These are phyloP conservation scores for Ophion ellenae DNA, from an alignment of 2,888 invertebrate genomes.

Conservation along the genomic window DNA sequence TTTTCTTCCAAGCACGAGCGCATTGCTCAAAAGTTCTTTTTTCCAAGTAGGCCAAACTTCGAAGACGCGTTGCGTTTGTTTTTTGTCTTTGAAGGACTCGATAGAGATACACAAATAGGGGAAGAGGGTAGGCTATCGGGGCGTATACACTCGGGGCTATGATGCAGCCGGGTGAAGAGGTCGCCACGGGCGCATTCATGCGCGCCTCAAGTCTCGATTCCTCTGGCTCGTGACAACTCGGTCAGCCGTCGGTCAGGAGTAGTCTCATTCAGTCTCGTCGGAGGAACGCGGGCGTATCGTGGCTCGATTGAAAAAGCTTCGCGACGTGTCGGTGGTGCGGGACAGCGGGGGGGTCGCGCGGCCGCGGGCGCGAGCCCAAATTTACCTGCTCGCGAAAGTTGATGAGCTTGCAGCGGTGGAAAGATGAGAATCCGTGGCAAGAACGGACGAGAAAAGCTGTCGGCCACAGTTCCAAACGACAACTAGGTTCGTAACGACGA, in stretches of 20 bases:
- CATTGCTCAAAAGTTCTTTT: neutral
- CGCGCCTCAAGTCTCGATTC: constrained; percentile 33
- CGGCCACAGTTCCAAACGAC: constrained; percentile 5
- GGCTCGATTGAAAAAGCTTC: constrained; percentile 17
- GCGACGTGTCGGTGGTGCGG: constrained; percentile 49
- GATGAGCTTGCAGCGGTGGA: constrained; percentile 11
- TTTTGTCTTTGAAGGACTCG: neutral
- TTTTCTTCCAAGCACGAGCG: neutral
- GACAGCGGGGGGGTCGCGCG: constrained; percentile 54
- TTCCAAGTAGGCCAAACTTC: neutral
- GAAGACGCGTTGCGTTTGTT: neutral
- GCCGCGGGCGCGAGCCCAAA: constrained; percentile 56
- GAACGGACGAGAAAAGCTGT: constrained; percentile 24
- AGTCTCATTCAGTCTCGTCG: constrained; percentile 55
- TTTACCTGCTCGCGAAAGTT: constrained; percentile 20
- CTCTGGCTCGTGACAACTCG: constrained; percentile 54
- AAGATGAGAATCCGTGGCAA: constrained; percentile 38
- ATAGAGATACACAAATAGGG: neutral
- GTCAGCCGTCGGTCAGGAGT: constrained; percentile 44
- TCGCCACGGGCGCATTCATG: constrained; percentile 28
- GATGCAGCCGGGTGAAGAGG: constrained; percentile 23
- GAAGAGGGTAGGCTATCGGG: neutral
- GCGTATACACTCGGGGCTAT: neutral
- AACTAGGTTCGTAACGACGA: constrained; percentile 8
- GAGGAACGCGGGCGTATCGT: constrained; percentile 52